Percentiles rank a stretch among this genome's conserved stretches.
Evolutionary conservation across 2,113 vertebrate species (phyloP).

Genomic region (Zapus hudsonius): DNA sequence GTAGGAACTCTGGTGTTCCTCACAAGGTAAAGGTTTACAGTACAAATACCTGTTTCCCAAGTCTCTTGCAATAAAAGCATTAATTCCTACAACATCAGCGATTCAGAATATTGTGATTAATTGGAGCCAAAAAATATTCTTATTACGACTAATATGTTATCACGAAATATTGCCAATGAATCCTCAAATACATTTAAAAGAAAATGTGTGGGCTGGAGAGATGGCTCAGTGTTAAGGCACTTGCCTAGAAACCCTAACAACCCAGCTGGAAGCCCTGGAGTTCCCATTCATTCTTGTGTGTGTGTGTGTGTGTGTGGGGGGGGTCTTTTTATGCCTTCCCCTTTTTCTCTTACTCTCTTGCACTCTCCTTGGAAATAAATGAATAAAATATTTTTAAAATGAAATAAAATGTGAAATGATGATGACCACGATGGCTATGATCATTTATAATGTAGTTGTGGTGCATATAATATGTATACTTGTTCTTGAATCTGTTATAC

Average conservation of each 20-base stretch:
- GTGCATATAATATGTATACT: background rate
- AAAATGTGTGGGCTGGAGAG: too few relatives aligned
- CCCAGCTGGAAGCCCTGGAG: too few relatives aligned
- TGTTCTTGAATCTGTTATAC: slow-evolving; percentile 50
- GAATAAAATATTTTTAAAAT: too few relatives aligned
- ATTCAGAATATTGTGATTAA: slow-evolving; percentile 97
- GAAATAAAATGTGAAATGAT: too few relatives aligned
- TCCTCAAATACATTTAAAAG: slow-evolving; percentile 90
- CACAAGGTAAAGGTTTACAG: slow-evolving; percentile 94
- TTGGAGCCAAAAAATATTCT: slow-evolving; percentile 97
- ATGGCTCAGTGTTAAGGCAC: too few relatives aligned
- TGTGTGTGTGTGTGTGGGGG: too few relatives aligned
- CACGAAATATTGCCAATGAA: slow-evolving; percentile 87
- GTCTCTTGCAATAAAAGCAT: slow-evolving; percentile 84
- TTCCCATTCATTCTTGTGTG: too few relatives aligned
- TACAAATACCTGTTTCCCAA: slow-evolving; percentile 96
- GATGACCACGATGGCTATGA: slow-evolving; percentile 95
- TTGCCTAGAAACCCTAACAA: too few relatives aligned
- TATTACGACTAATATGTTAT: slow-evolving; percentile 95
- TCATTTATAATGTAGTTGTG: slow-evolving; percentile 81
- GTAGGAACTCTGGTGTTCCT: slow-evolving; percentile 92
- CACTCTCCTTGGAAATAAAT: too few relatives aligned
- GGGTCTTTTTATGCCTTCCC: too few relatives aligned
- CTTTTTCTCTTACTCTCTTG: too few relatives aligned
- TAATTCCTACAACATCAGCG: slow-evolving; percentile 88